Base-by-base conservation (phyloP, 2,113 vertebrate species). In the Junco hyemalis region DNA sequence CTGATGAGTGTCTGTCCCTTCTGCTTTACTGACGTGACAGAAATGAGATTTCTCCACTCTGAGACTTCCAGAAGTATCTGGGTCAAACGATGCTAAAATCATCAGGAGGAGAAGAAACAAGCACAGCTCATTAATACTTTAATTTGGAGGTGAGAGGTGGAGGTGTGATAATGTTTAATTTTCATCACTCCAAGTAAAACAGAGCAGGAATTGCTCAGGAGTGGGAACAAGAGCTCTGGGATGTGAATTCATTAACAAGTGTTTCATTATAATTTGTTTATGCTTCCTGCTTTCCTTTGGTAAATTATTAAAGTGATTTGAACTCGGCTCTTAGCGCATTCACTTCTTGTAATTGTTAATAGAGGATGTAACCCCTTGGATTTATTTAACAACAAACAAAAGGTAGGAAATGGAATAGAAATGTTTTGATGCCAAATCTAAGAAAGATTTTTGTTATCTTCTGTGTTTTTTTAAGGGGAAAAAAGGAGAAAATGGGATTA, bases 21-120 rank as follows among this genome's bases (percentile, higher is more conserved):
- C 83, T 77, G 61, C 90, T 88, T 53, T 72, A 91, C 86, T 96
- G 81, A 79, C 19, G 1, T 9, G 71, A 45, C 91, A 95, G 89
- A 94, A 93, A 93, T 45, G 69, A 89, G 77, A 91, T 94, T 91
- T 94, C 85, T 64, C 81, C 70, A 51, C 57, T n/a, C 80, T 7
- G 23, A 56, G 85, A 17, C 35, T 71, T 84, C 73, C 54, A 86
- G 74, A 63, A 96, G 56, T n/a, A 70, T 33, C 74, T 63, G 61
- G 79, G 81, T 90, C 74, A 86, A 78, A 54, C 35, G 47, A 38
- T 5, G n/a, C 36, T 61, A 19, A 51, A 63, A n/a, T 65, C 76
- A 48, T 88, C 51, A 28, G 13, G 48, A 81, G 64, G 24, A 38
- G 47, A 54, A 33, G 35, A 21, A 92, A 45, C 48, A 79, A 85